Percentiles rank a stretch among this genome's conserved stretches.
Evolutionary conservation across 2,113 vertebrate species (phyloP).

Genomic region (Chionodraco myersi): DNA sequence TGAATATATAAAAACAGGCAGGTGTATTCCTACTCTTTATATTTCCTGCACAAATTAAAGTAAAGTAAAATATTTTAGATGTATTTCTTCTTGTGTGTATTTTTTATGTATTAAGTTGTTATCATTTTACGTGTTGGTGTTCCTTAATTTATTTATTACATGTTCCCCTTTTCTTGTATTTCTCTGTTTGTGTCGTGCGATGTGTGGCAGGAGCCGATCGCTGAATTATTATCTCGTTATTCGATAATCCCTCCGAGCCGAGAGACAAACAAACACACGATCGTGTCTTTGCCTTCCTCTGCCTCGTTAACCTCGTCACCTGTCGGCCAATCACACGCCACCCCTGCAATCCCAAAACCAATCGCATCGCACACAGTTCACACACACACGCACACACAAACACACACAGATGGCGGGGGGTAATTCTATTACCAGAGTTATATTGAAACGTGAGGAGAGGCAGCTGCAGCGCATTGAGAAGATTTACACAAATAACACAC

Average conservation of each 20-base stretch:
- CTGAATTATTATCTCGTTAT: not conserved
- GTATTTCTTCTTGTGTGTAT: too few relatives aligned
- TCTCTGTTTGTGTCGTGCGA: too few relatives aligned
- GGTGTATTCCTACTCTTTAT: too few relatives aligned
- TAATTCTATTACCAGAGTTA: constrained; percentile 67
- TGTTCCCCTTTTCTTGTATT: too few relatives aligned
- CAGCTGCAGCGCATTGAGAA: constrained; percentile 69
- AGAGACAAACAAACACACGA: constrained; percentile 8
- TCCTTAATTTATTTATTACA: too few relatives aligned
- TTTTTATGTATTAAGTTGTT: too few relatives aligned
- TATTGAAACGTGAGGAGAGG: constrained; percentile 70
- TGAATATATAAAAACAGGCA: too few relatives aligned
- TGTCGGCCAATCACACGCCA: constrained; percentile 53
- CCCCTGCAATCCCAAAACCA: constrained; percentile 57
- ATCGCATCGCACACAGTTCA: constrained; percentile 54
- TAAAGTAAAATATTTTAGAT: too few relatives aligned
- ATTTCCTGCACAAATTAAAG: too few relatives aligned
- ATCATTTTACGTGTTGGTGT: too few relatives aligned
- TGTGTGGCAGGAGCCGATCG: too few relatives aligned
- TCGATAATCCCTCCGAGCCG: not conserved
- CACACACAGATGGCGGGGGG: constrained; percentile 39
- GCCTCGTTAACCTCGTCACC: constrained; percentile 64
- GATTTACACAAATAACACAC: constrained; percentile 51
- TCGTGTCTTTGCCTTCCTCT: constrained; percentile 27
- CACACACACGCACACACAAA: constrained; percentile 30